phyloP scores from a whole-genome alignment of 2,113 vertebrate genomes.

The Naja naja region DNA sequence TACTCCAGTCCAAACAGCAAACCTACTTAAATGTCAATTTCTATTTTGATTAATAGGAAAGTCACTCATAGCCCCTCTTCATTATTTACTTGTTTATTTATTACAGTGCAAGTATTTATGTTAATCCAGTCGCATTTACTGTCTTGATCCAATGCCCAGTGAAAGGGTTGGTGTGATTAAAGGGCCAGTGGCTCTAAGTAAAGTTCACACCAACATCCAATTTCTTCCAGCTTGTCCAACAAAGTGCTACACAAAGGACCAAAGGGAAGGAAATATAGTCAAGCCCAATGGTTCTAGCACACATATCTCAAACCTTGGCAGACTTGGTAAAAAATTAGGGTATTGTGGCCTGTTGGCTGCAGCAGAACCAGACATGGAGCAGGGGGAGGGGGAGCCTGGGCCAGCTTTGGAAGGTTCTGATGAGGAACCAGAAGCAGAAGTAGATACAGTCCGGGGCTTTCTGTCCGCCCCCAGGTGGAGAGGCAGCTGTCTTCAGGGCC shows the following conservation, averaged over 20 bases:
- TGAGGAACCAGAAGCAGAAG: too few relatives aligned
- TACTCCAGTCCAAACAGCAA: not conserved
- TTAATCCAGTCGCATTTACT: constrained; percentile 56
- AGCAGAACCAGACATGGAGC: too few relatives aligned
- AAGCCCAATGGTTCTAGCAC: not conserved
- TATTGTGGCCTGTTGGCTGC: not conserved
- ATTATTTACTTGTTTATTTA: constrained; percentile 60
- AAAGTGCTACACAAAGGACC: constrained; percentile 13
- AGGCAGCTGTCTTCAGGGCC: too few relatives aligned
- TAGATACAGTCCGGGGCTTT: too few relatives aligned
- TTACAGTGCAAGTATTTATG: constrained; percentile 47
- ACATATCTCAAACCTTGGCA: not conserved
- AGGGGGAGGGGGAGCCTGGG: too few relatives aligned
- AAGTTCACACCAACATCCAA: constrained; percentile 11
- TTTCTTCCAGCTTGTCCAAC: constrained; percentile 27
- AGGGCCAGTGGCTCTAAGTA: constrained; percentile 48
- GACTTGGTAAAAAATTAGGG: not conserved
- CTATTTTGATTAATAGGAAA: not conserved
- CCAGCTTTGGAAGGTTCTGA: too few relatives aligned
- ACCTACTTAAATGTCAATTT: not conserved
- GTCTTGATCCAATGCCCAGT: constrained; percentile 50
- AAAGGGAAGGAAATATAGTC: not conserved
- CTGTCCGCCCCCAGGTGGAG: too few relatives aligned
- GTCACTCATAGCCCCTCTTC: not conserved
- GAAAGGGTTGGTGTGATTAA: constrained; percentile 58